Percentiles rank a stretch among this genome's conserved stretches.
Conservation (phyloP, 2,797 vertebrate species). For the Pangasius macronema region DNA sequence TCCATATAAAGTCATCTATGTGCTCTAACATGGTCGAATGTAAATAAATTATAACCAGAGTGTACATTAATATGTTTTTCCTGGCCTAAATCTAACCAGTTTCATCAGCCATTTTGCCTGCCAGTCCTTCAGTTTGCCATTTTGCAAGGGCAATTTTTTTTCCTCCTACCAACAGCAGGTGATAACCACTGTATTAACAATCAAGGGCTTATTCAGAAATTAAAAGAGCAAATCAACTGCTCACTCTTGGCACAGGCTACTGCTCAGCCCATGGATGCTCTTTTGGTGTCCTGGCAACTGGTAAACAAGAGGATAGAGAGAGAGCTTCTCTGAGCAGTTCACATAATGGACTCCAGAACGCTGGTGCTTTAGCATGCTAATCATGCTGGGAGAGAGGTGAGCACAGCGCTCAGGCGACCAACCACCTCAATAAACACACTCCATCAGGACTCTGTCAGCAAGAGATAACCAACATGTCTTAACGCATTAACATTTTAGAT, state of each 20-base stretch:
- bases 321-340: conserved; percentile 67
- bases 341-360: conserved; percentile 64
- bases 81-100: neutral
- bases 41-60: neutral
- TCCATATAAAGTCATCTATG: neutral
- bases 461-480: conserved; percentile 42
- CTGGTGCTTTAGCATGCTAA: conserved; percentile 72
- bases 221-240: conserved; percentile 62
- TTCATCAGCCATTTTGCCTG: conserved; percentile 13
- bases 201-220: conserved; percentile 55
- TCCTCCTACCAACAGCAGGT: conserved; percentile 55
- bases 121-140: conserved; percentile 1
- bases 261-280: conserved; percentile 56
- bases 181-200: conserved; percentile 51
- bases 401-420: conserved; percentile 10
- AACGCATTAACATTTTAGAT: conserved; percentile 37
- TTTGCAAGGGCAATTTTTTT: conserved; percentile 12
- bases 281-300: conserved; percentile 64
- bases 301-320: conserved; percentile 57
- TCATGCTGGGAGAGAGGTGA: conserved; percentile 61
- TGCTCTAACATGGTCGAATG: neutral
- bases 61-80: neutral
- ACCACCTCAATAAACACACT: conserved; percentile 43
- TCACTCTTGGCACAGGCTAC: conserved; percentile 63
- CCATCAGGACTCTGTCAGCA: conserved; percentile 29